These are phyloP conservation scores for Philopotamus ludificatus DNA, from an alignment of 1,140 invertebrate species.

Conservation along the genomic window DNA sequence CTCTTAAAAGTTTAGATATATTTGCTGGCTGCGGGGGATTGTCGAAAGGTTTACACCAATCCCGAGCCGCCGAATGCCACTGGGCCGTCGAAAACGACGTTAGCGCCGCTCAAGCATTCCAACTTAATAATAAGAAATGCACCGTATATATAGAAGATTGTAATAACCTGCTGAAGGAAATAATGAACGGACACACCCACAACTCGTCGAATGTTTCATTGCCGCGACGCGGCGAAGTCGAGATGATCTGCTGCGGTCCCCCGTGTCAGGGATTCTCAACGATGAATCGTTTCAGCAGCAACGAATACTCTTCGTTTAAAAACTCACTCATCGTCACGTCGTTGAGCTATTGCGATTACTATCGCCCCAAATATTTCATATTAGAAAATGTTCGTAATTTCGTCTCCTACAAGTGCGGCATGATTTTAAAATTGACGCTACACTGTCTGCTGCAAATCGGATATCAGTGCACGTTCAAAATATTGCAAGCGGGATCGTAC, in stretches of 20 bases:
- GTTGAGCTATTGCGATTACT: constrained; percentile 77
- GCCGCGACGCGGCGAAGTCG: constrained; percentile 72
- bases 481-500: constrained; percentile 77
- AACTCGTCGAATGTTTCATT: constrained; percentile 58
- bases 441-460: constrained; percentile 72
- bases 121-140: constrained; percentile 66
- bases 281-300: constrained; percentile 77
- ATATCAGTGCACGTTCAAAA: constrained; percentile 76
- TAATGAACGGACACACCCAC: constrained; percentile 52
- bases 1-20: constrained; percentile 65
- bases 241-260: constrained; percentile 75
- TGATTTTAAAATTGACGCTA: constrained; percentile 74
- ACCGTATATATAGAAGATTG: constrained; percentile 73
- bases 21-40: constrained; percentile 79
- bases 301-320: constrained; percentile 76
- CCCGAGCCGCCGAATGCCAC: constrained; percentile 59
- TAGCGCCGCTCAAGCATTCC: constrained; percentile 69
- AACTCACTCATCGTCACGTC: constrained; percentile 75
- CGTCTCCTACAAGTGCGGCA: constrained; percentile 64
- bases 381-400: constrained; percentile 83
- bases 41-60: constrained; percentile 64
- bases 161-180: constrained; percentile 63
- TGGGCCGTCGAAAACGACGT: constrained; percentile 79
- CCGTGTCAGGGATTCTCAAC: constrained; percentile 82
- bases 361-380: constrained; percentile 72